Base-by-base conservation (phyloP, 2,888 invertebrate genomes). In the Podabrus alpinus region DNA sequence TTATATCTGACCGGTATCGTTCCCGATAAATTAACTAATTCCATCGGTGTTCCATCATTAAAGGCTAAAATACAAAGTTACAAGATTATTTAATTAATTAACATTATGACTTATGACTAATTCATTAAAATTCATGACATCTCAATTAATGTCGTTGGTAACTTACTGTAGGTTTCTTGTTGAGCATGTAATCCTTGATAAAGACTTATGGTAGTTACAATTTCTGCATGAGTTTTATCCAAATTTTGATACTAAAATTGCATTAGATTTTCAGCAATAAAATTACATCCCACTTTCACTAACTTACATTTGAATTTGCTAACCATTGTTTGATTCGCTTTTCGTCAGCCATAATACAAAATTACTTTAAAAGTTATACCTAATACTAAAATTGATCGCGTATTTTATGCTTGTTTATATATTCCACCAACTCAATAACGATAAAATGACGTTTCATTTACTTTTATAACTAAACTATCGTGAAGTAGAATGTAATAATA, bases 1-100 rank as follows among this genome's bases (percentile, higher is more conserved):
- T 95, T 97, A 86, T 94, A 98, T 71, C 91, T 90, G 1, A 98
- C 96, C 62, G 98, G 98, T 83, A 98, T 95, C 9, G 98, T 98
- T 71, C 98, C 98, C 84, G 93, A 92, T 70, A 98, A 89, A 86
- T 94, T 94, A 59, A 97, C 90, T 79, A 98, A 88, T 73, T 96
- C 94, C 87, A 94, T 94, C 62, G 91, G 89, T 1, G 90, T 90
- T 61, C 97, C 97, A 91, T 97, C 96, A 85, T 95, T 96, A 86
- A 97, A 97, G 75, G 94, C 97, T 95, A 83, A 0, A 87, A 77
- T 17, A 80, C 11, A 62, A 11, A 15, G 4, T 60, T 60, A 15
- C 4, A 17, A 62, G 13, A 62, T 5, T 64, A n/a, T 45, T 17
- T 64, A n/a, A 69, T 16, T 61, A 29, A 15, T 17, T 21, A 13